Evolutionary conservation across 2,113 vertebrate species (phyloP).

Genomic region (Enhydra lutris): DNA sequence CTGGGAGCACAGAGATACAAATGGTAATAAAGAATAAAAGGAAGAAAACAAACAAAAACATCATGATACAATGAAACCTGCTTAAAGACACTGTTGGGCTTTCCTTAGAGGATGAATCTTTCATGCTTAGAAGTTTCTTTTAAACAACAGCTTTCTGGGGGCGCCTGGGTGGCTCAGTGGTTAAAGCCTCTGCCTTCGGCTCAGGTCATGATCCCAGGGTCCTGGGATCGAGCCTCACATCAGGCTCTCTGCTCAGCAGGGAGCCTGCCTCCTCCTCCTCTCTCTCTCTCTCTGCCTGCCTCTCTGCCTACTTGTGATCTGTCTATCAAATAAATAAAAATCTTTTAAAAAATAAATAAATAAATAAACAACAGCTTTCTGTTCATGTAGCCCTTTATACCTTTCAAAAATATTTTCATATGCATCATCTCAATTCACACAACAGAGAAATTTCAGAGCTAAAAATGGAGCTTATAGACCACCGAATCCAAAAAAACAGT

Average conservation of each 20-base stretch:
- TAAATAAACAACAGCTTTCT: background rate
- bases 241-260: too few species aligned
- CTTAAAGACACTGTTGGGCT: background rate
- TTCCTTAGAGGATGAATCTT: background rate
- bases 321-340: too few species aligned
- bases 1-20: background rate
- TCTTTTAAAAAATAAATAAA: too few species aligned
- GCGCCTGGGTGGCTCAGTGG: too few species aligned
- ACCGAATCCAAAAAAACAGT: background rate
- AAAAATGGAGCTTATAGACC: background rate
- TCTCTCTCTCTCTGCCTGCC: too few species aligned
- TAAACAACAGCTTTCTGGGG: background rate
- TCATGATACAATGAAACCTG: background rate
- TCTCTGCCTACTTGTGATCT: too few species aligned
- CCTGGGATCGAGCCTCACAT: too few species aligned
- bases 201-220: too few species aligned
- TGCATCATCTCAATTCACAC: background rate
- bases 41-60: background rate
- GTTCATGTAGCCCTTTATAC: background rate
- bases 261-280: too few species aligned
- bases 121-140: background rate
- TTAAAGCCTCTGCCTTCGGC: too few species aligned
- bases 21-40: background rate
- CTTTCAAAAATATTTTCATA: constrained; percentile 19
- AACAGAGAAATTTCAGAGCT: background rate